Percentiles rank a stretch among this genome's conserved stretches.
Evolutionary conservation across 2,113 vertebrate species (phyloP).

Genomic region (Varanus komodoensis): DNA sequence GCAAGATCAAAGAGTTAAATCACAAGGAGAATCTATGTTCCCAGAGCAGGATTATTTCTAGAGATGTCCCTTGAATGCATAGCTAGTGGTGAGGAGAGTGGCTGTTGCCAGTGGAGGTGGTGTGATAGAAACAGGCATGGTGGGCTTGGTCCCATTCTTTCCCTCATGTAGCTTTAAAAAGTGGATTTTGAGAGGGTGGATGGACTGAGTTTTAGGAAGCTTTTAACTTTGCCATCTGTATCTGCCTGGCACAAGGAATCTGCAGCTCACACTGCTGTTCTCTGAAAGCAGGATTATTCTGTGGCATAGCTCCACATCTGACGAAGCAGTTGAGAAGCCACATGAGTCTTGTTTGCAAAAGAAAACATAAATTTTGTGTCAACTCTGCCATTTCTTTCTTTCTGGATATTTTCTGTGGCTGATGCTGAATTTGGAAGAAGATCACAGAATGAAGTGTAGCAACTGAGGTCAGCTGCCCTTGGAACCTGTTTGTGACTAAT

Average conservation of each 20-base stretch:
- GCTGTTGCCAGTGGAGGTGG: no score
- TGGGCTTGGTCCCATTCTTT: background rate
- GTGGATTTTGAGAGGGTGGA: background rate
- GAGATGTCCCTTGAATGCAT: background rate
- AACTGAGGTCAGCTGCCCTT: constrained; percentile 71
- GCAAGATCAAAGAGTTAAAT: background rate
- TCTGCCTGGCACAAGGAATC: background rate
- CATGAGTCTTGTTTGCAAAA: constrained; percentile 44
- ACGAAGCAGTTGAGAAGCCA: constrained; percentile 22
- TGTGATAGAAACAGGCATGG: background rate
- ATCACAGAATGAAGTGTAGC: constrained; percentile 67
- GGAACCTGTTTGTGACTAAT: constrained; percentile 70
- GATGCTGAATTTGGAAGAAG: constrained; percentile 71
- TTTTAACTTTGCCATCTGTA: background rate
- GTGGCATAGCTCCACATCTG: constrained; percentile 40
- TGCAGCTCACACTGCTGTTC: constrained; percentile 24
- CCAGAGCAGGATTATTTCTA: background rate
- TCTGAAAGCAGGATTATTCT: constrained; percentile 43
- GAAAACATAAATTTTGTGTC: constrained; percentile 50
- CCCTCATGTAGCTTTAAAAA: background rate
- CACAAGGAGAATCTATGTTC: no score
- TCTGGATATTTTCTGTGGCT: constrained; percentile 63
- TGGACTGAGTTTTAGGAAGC: background rate
- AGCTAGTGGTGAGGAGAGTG: no score
- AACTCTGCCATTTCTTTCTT: constrained; percentile 63